Percentiles rank a stretch among this genome's conserved stretches.
Conservation (phyloP, 2,888 invertebrate genomes). For the Barypeithes pellucidus region DNA sequence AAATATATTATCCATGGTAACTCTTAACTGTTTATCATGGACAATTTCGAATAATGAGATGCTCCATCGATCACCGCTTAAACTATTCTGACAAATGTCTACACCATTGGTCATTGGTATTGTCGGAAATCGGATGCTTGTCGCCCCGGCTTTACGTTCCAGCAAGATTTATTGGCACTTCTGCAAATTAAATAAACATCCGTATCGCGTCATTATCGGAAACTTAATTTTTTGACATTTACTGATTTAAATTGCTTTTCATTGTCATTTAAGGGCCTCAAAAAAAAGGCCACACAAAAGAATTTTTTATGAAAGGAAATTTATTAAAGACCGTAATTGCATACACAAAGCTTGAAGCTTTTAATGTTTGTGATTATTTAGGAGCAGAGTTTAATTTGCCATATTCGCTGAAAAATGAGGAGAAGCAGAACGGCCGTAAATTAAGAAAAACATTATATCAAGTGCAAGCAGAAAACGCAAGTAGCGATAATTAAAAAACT, state of each 20-base stretch:
- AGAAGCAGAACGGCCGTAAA: slow-evolving; percentile 48
- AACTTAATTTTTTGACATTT: slow-evolving; percentile 1
- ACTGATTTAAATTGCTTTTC: slow-evolving; percentile 19
- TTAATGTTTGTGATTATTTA: slow-evolving; percentile 47
- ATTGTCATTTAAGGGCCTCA: background rate
- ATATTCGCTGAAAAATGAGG: slow-evolving; percentile 51
- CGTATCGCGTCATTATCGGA: background rate
- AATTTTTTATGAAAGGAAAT: slow-evolving; percentile 23
- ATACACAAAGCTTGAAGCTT: slow-evolving; percentile 45
- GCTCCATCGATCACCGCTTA: too few relatives aligned
- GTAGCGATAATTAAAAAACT: slow-evolving; percentile 52
- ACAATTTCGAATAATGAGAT: too few relatives aligned
- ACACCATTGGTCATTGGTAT: too few relatives aligned
- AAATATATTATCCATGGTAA: too few relatives aligned
- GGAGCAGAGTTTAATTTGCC: slow-evolving; percentile 45
- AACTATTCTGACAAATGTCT: too few relatives aligned
- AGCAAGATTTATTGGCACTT: too few relatives aligned
- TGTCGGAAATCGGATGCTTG: too few relatives aligned
- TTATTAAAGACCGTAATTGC: slow-evolving; percentile 46
- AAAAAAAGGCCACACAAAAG: background rate
- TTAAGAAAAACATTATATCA: slow-evolving; percentile 50
- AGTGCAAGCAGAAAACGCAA: slow-evolving; percentile 47
- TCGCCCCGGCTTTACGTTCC: too few relatives aligned
- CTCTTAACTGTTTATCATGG: too few relatives aligned
- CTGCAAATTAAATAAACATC: background rate